Evolutionary conservation across 2,888 invertebrate genomes (phyloP).

Genomic region (Ctena decussata): DNA sequence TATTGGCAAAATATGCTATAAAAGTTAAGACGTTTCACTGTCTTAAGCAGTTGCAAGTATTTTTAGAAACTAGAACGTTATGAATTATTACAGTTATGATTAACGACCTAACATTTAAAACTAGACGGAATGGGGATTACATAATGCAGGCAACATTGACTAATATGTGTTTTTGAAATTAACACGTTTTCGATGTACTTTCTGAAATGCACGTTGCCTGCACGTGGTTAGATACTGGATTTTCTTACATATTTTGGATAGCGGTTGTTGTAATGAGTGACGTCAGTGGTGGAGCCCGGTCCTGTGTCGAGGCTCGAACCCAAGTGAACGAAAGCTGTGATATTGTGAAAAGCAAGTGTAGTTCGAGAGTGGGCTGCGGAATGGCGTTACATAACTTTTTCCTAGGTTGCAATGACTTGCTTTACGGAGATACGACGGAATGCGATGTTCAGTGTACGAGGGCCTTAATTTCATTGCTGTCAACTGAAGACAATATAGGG

Average conservation of each 20-base stretch:
- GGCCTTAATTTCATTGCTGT: constrained; percentile 93
- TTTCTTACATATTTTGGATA: background rate
- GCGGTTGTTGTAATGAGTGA: background rate
- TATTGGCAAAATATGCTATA: no score
- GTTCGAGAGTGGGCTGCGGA: constrained; percentile 92
- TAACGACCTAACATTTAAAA: background rate
- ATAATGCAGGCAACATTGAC: background rate
- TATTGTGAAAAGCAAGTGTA: constrained; percentile 91
- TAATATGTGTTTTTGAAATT: background rate
- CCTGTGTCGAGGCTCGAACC: no score
- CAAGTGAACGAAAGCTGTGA: constrained; percentile 71
- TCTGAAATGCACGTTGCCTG: background rate
- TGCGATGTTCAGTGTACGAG: constrained; percentile 93
- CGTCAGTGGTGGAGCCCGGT: background rate
- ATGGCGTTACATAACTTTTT: constrained; percentile 93
- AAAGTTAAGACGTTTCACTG: no score
- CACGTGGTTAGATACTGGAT: background rate
- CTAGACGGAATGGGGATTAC: background rate
- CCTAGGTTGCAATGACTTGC: constrained; percentile 91
- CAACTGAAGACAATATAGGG: constrained; percentile 92
- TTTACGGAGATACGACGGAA: constrained; percentile 87
- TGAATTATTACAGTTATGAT: no score
- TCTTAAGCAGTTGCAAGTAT: no score
- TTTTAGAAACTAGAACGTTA: no score
- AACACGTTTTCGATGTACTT: background rate